Evolutionary conservation across 2,888 invertebrate genomes (phyloP), one percentile per base, ranked within the genome.

Genomic region (Ecliptopera silaceata): DNA sequence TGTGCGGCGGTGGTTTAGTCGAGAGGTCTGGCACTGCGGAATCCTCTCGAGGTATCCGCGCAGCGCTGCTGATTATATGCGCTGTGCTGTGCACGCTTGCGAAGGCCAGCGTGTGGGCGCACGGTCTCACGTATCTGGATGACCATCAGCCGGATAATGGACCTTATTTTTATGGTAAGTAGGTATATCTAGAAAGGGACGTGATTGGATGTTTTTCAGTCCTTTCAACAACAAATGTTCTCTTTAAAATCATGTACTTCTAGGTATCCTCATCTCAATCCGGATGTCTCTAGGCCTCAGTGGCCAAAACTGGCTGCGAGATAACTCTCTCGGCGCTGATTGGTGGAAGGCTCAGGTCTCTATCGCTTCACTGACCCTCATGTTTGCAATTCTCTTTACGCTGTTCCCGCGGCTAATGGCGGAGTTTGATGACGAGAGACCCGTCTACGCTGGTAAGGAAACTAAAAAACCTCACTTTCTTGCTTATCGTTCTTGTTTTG

Each of bases 241-340:
- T n/a, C n/a, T n/a, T n/a, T n/a, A n/a, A n/a, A n/a, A n/a, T n/a
- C n/a, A n/a, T n/a, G n/a, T 34, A 10, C 15, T 39, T 60, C 18
- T 72, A 90, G 90, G 90, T 59, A 88, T 89, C 39, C 72, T 89
- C 1, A 86, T 89, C 61, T 87, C 88, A 3, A 89, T 90, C 61
- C 82, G 87, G 0, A 71, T 89, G 0, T 88, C 88, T 1, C 66
- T 89, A 51, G 89, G 88, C 0, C 70, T 88, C 49, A 84, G 81
- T 44, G 85, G 81, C 0, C 66, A 71, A 58, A 76, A 71, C 66
- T 88, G 86, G 88, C 70, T 90, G 56, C 69, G 71, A 1, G 62
- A 77, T 1, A 67, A 71, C 39, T 82, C 86, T 0, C 64, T 74
- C 22, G 54, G 77, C 1, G 77, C 79, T 1, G 79, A 82, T 67